Conservation (phyloP, 2,113 vertebrate genomes). For the Pica pica region DNA sequence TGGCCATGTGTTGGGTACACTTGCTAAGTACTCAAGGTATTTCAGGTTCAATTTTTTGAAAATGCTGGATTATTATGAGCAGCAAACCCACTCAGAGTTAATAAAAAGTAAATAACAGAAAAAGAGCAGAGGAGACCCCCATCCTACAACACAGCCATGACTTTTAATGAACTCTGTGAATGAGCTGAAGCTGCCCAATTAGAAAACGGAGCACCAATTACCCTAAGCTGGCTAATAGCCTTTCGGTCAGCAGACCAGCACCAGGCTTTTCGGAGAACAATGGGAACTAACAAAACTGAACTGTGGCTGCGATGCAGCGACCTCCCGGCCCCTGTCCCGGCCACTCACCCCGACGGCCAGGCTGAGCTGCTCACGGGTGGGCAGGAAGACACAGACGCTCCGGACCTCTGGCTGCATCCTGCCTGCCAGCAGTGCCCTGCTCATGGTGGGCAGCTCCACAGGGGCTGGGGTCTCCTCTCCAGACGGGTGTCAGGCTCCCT, state of each 20-base stretch:
- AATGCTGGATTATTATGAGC: background rate
- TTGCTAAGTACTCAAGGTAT: background rate
- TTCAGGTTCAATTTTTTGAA: background rate
- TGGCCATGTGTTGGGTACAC: background rate
- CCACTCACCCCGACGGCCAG: constrained; percentile 76
- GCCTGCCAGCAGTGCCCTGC: constrained; percentile 24
- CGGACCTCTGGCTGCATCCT: constrained; percentile 68
- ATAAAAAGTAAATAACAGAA: background rate
- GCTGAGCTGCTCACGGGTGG: constrained; percentile 81
- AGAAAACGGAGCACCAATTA: background rate
- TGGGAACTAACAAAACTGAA: background rate
- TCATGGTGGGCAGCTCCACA: constrained; percentile 5
- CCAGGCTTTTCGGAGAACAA: background rate
- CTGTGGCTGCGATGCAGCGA: accelerated
- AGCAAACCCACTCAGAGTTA: background rate
- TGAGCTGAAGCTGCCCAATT: background rate
- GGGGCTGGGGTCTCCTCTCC: background rate
- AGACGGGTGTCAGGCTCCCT: background rate
- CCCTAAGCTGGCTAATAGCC: constrained; percentile 18
- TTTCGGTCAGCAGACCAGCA: background rate
- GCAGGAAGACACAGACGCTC: constrained; percentile 82
- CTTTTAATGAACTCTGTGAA: background rate
- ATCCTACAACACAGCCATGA: background rate
- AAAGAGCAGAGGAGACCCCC: background rate
- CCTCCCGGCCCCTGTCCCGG: background rate